Conservation (phyloP, 2,797 vertebrate species). For the Eospalax fontanierii region DNA sequence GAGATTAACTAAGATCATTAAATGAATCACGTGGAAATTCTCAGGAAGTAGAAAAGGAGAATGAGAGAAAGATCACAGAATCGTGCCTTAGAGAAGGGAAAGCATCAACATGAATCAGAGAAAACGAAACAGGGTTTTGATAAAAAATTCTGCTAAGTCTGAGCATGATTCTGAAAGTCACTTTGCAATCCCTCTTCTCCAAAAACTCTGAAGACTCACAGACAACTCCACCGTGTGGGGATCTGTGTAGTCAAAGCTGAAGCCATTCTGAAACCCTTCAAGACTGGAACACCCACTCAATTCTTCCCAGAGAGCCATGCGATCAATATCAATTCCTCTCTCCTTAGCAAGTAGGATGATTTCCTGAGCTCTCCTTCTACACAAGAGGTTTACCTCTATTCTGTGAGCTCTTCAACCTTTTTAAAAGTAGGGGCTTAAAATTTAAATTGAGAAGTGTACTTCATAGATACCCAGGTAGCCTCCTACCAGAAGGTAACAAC, state of each 20-base stretch:
- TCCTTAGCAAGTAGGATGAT: background rate
- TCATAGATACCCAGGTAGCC: background rate
- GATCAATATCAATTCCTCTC: constrained; percentile 57
- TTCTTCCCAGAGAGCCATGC: background rate
- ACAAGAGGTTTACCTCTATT: constrained; percentile 57
- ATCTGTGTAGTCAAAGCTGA: background rate
- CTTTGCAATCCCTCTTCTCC: background rate
- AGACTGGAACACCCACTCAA: background rate
- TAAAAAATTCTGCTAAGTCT: background rate
- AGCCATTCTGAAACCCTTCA: background rate
- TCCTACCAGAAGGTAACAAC: constrained; percentile 70
- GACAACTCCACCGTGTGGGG: background rate
- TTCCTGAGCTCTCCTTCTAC: constrained; percentile 57
- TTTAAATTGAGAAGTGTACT: constrained; percentile 78
- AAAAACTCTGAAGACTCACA: background rate
- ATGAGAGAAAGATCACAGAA: background rate
- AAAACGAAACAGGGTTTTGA: background rate
- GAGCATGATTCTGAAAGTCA: constrained; percentile 33
- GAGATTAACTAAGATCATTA: background rate
- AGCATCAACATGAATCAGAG: background rate
- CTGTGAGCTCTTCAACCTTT: constrained; percentile 60
- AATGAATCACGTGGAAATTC: background rate
- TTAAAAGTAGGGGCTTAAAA: constrained; percentile 67
- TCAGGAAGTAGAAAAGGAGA: background rate
- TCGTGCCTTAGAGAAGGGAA: background rate